Base-by-base conservation (phyloP, 2,797 vertebrate species). In the Percopsis omiscomaycus region DNA sequence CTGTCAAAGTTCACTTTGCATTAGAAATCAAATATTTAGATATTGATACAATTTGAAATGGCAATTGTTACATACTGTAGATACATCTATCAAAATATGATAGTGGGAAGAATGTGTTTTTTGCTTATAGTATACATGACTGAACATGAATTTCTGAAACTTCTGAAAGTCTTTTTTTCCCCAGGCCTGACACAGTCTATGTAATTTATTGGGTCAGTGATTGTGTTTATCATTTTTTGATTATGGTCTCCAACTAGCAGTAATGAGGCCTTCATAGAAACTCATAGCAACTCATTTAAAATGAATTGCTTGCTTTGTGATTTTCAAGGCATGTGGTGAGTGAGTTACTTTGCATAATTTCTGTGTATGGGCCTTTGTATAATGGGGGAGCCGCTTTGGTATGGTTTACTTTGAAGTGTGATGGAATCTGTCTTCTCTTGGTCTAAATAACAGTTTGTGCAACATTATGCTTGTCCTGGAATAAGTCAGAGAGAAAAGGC, bases 211-310 rank as follows among this genome's bases (percentile, higher is more conserved):
- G 60, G 55, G 59, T 67, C 66, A 29, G 14, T 83, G 61, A 69
- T 76, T 32, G 52, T 64, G 61, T 66, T 65, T 76, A 61, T 16
- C 61, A 61, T 75, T 77, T 75, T 60, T 51, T 53, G 64, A 65
- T 61, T 71, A 68, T 66, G 59, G 63, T 64, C 60, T 71, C 22
- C 22, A 67, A 61, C 51, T 56, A 56, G 74, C 59, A 61, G 51
- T 68, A 64, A 74, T 32, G 28, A 65, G 50, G 50, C 29, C 59
- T 74, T 64, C 15, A 10, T n/a, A 16, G 71, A 71, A 22, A 22
- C 22, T 22, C 22, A 22, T 22, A 61, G 68, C 58, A 64, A 62
- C 46, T 69, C 51, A 71, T 66, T 42, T 13, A 74, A 63, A 74
- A 66, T 46, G 48, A 70, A 54, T 46, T 48, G 50, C 37, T 27